phyloP scores from a whole-genome alignment of 2,888 invertebrate genomes.

The Ochlodes sylvanus region DNA sequence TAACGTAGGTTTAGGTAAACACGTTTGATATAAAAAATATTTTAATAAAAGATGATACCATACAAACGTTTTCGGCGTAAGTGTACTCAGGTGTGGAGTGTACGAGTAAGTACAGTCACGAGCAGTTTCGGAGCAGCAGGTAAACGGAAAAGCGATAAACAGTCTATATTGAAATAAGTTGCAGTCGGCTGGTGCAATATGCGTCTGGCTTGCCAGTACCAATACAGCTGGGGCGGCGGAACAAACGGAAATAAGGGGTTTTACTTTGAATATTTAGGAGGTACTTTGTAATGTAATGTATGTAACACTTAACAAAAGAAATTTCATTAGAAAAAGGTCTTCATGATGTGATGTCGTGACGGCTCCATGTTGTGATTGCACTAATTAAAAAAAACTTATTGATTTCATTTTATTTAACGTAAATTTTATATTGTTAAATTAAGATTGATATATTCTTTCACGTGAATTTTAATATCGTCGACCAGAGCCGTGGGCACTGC shows the following conservation, averaged over 20 bases:
- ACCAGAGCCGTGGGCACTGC: neutral
- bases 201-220: conserved; percentile 26
- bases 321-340: too few relatives aligned
- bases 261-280: neutral
- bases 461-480: too few relatives aligned
- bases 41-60: neutral
- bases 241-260: neutral
- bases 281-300: neutral
- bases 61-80: neutral
- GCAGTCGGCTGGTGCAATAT: conserved; percentile 26
- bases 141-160: conserved; percentile 35
- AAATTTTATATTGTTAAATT: too few relatives aligned
- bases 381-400: too few relatives aligned
- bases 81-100: conserved; percentile 21
- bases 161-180: conserved; percentile 39
- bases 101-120: conserved; percentile 13
- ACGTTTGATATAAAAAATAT: neutral
- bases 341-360: too few relatives aligned
- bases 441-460: too few relatives aligned
- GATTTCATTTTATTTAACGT: too few relatives aligned
- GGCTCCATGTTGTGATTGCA: too few relatives aligned
- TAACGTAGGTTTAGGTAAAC: too few relatives aligned
- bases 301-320: too few relatives aligned
- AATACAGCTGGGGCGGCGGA: conserved; percentile 2
- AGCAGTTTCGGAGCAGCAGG: conserved; percentile 17